Evolutionary conservation across 37 sponge, comb jelly and placozoan species (phyloP).

Genomic region (Petrosia ficiformis): DNA sequence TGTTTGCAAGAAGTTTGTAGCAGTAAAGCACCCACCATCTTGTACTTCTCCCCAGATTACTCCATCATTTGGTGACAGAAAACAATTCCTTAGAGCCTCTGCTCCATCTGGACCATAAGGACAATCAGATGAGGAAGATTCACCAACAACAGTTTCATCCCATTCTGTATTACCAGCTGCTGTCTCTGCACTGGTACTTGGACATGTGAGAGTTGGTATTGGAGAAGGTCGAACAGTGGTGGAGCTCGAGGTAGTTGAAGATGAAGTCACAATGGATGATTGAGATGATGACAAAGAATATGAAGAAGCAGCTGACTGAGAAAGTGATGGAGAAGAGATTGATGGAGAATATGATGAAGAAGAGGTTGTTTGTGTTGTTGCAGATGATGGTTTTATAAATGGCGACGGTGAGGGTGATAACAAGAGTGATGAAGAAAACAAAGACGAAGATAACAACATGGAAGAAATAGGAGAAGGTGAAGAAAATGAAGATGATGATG

Average conservation of each 20-base stretch:
- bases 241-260: not conserved
- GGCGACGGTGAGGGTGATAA: not conserved
- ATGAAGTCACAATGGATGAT: not conserved
- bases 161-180: conserved; percentile 9
- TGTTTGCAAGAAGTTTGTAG: not conserved
- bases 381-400: not conserved
- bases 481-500: not conserved
- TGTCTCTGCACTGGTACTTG: not conserved
- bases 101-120: conserved; percentile 26
- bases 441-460: not conserved
- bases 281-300: not conserved
- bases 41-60: conserved; percentile 2
- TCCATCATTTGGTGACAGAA: not conserved
- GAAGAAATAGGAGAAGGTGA: not conserved
- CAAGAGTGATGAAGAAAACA: not conserved
- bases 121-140: not conserved
- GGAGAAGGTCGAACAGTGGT: not conserved
- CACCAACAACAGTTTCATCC: conserved; percentile 3
- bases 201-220: not conserved
- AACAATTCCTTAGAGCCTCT: conserved; percentile 6
- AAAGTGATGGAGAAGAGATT: not conserved
- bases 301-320: not conserved
- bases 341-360: not conserved
- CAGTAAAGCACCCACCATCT: not conserved
- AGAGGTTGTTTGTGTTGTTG: not conserved